Conservation (phyloP, 2,113 vertebrate genomes). For the Cryptoleucopteryx plumbea region DNA sequence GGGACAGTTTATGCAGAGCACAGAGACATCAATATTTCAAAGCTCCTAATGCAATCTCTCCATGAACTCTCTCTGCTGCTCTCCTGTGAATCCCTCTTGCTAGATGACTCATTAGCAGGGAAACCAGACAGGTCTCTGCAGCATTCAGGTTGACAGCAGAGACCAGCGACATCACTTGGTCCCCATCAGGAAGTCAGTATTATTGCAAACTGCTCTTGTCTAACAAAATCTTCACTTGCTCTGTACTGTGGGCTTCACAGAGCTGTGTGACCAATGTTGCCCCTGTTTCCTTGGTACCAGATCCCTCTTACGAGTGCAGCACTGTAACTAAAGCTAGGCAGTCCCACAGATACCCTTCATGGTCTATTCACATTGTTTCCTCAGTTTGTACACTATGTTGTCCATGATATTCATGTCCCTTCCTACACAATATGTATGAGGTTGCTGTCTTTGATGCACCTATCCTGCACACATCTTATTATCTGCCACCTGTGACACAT, state of each 20-base stretch:
- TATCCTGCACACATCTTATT: not conserved
- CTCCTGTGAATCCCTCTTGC: not conserved
- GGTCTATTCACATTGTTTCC: not conserved
- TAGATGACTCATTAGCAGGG: not conserved
- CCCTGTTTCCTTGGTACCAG: not conserved
- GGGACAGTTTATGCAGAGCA: not conserved
- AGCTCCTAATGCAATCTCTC: not conserved
- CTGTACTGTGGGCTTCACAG: not conserved
- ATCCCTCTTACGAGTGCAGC: not conserved
- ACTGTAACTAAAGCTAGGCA: no score
- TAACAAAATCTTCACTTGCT: not conserved
- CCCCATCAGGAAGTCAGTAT: not conserved
- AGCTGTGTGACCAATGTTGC: not conserved
- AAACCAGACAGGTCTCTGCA: not conserved
- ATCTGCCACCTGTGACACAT: not conserved
- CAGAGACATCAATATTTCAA: not conserved
- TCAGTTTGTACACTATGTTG: not conserved
- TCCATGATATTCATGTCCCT: not conserved
- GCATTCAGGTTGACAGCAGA: not conserved
- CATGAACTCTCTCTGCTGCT: not conserved
- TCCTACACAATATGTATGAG: accelerated
- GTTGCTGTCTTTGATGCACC: not conserved
- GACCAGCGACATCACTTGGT: not conserved
- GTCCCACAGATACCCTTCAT: not conserved
- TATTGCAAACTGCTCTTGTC: not conserved